phyloP scores from a whole-genome alignment of 2,888 invertebrate species.

The Perdita meconis region DNA sequence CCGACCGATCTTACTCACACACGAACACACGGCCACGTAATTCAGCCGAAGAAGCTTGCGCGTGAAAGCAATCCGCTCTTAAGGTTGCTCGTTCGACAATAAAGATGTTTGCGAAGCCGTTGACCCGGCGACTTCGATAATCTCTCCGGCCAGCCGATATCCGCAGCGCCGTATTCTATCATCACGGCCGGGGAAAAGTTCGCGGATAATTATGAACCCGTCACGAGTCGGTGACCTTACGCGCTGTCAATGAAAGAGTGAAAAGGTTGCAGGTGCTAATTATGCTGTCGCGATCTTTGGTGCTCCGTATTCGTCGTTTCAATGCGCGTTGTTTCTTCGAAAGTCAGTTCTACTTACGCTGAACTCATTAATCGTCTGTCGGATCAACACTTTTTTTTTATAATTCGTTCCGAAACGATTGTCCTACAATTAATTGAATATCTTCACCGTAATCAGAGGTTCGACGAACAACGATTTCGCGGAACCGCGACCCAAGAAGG shows the following conservation, averaged over 20 bases:
- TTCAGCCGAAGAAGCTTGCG: constrained; percentile 45
- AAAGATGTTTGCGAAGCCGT: constrained; percentile 64
- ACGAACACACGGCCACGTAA: constrained; percentile 46
- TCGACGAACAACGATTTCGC: constrained; percentile 3
- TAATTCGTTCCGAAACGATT: background rate
- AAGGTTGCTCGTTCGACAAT: constrained; percentile 61
- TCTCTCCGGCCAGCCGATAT: constrained; percentile 41
- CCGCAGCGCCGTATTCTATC: constrained; percentile 34
- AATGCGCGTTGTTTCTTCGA: background rate
- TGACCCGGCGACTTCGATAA: constrained; percentile 59
- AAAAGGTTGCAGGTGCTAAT: constrained; percentile 22
- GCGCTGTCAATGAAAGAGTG: background rate
- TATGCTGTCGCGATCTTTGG: background rate
- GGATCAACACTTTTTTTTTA: too few relatives aligned
- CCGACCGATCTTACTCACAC: constrained; percentile 40
- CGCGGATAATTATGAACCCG: constrained; percentile 36
- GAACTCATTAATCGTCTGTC: too few relatives aligned
- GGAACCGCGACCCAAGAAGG: background rate
- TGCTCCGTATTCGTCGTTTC: background rate
- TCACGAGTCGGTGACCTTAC: background rate
- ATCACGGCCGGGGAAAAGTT: constrained; percentile 36
- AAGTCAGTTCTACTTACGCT: background rate
- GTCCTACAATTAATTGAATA: background rate
- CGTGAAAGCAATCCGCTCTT: constrained; percentile 67
- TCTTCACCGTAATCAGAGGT: background rate